Conservation (phyloP, 2,113 vertebrate species). For the Xyliphius kryptos region DNA sequence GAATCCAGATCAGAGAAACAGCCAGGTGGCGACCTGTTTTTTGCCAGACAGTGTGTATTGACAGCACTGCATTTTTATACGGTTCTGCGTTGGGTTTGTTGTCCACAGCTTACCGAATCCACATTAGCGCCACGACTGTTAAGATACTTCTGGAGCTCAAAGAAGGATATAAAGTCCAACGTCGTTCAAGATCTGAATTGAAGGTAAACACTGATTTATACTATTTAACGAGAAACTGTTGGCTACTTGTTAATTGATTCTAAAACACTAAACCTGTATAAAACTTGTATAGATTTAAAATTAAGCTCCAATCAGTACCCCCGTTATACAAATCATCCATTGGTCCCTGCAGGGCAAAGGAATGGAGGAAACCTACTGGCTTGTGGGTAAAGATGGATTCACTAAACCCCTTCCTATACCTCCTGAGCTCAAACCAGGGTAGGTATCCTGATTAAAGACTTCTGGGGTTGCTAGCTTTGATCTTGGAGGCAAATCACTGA, state of each 20-base stretch:
- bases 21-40: too few relatives aligned
- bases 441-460: slow-evolving; percentile 30
- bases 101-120: slow-evolving; percentile 52
- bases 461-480: slow-evolving; percentile 14
- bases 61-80: too few relatives aligned
- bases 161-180: slow-evolving; percentile 49
- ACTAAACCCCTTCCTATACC: slow-evolving; percentile 66
- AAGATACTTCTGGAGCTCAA: slow-evolving; percentile 49
- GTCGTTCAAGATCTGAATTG: slow-evolving; percentile 43
- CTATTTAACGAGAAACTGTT: too few relatives aligned
- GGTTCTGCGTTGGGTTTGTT: not conserved
- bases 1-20: too few relatives aligned
- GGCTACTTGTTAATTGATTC: too few relatives aligned
- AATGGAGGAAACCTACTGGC: slow-evolving; percentile 63
- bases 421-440: slow-evolving; percentile 61
- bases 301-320: too few relatives aligned
- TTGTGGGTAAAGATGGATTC: slow-evolving; percentile 62
- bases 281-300: too few relatives aligned
- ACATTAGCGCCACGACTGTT: slow-evolving; percentile 47
- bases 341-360: slow-evolving; percentile 44
- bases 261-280: too few relatives aligned
- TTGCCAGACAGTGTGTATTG: too few relatives aligned
- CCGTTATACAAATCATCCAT: not conserved
- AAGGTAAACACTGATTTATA: slow-evolving; percentile 51
- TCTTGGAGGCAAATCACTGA: slow-evolving; percentile 22